A percentile compares a stretch with the other conserved stretches of the same genome.
phyloP scores from a whole-genome alignment of 2,888 invertebrate species.

The Apotomis turbidana region DNA sequence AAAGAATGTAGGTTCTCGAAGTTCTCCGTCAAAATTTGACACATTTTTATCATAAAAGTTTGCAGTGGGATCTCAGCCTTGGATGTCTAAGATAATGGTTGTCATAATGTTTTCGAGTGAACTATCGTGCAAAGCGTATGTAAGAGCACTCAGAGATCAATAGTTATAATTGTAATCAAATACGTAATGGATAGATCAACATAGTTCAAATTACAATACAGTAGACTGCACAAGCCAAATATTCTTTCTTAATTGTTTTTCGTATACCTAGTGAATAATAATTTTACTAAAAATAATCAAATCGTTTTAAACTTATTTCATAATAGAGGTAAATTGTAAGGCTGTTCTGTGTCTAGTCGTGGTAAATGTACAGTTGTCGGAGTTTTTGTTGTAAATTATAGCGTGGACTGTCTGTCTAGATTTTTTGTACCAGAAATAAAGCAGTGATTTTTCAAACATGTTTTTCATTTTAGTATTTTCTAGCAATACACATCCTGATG shows the following conservation, averaged over 20 bases:
- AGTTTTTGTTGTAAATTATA: conserved; percentile 49
- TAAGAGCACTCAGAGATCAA: background rate
- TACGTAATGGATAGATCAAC: conserved; percentile 7
- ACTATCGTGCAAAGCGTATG: no score
- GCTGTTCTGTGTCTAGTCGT: conserved; percentile 7
- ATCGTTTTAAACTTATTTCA: background rate
- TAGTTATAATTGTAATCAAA: background rate
- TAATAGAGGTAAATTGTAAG: conserved; percentile 2
- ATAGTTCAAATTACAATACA: conserved; percentile 44
- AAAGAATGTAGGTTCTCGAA: no score
- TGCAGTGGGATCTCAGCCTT: no score
- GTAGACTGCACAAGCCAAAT: conserved; percentile 75
- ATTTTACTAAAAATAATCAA: background rate
- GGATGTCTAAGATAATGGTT: no score
- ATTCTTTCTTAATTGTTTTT: conserved; percentile 39
- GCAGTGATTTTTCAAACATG: conserved; percentile 50
- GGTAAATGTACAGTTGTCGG: conserved; percentile 38
- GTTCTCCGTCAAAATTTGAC: no score
- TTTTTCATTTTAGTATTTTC: background rate
- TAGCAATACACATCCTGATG: no score
- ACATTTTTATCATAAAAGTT: no score
- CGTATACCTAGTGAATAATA: background rate
- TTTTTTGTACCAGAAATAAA: conserved; percentile 70
- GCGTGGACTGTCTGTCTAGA: conserved; percentile 49
- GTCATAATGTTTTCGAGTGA: no score